These are phyloP conservation scores for Acanthornis magna DNA, from an alignment of 2,797 vertebrate genomes.

Conservation along the genomic window DNA sequence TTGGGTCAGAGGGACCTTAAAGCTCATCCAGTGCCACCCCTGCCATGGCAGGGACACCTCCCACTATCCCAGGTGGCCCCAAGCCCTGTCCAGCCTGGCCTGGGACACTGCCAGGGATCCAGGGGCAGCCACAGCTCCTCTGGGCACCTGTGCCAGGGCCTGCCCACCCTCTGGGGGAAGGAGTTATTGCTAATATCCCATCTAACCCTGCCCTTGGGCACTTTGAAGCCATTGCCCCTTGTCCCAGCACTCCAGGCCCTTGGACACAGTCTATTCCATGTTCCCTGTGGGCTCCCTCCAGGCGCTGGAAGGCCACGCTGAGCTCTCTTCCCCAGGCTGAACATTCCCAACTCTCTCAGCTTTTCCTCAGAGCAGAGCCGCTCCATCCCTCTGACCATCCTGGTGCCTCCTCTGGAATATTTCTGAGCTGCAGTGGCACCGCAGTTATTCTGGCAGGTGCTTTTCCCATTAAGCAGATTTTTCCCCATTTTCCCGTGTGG, in stretches of 20 bases:
- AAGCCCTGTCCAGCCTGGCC: rapidly evolving
- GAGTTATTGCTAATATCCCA: too few species aligned
- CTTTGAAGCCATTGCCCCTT: background rate
- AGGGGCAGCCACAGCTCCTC: background rate
- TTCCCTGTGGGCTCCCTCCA: background rate
- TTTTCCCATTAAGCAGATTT: background rate
- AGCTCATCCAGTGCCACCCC: rapidly evolving
- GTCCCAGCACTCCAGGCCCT: background rate
- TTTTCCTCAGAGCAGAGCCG: background rate
- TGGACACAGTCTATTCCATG: background rate
- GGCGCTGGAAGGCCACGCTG: background rate
- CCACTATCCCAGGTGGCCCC: rapidly evolving
- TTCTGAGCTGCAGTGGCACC: background rate
- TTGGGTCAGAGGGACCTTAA: background rate
- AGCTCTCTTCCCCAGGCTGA: background rate
- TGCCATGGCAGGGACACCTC: background rate
- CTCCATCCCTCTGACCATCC: background rate
- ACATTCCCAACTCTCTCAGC: rapidly evolving
- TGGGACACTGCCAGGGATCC: background rate
- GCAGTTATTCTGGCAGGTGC: background rate
- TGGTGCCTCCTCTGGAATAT: background rate
- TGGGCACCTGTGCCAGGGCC: background rate
- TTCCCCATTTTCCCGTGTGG: background rate
- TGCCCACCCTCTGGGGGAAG: rapidly evolving
- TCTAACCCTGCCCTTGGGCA: too few species aligned